These are phyloP conservation scores for Lacerta agilis DNA, from an alignment of 2,797 vertebrate genomes.

Conservation along the genomic window DNA sequence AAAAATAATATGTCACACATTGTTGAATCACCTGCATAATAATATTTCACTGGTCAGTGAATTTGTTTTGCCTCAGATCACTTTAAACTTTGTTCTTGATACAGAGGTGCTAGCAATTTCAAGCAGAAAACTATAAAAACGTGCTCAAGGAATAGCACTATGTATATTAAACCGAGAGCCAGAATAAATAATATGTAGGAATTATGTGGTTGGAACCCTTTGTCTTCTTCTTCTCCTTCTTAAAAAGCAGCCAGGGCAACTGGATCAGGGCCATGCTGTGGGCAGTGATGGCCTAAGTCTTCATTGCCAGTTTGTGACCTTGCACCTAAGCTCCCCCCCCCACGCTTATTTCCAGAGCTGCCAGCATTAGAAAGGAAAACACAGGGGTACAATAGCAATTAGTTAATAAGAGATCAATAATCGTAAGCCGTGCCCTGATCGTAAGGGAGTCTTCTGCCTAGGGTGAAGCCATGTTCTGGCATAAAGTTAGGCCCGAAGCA, in stretches of 20 bases:
- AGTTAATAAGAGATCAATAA: too few relatives aligned
- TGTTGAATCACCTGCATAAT: not conserved
- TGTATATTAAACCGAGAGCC: constrained; percentile 27
- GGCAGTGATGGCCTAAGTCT: too few relatives aligned
- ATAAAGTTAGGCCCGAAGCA: too few relatives aligned
- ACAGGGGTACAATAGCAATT: too few relatives aligned
- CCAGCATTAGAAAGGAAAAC: too few relatives aligned
- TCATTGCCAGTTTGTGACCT: too few relatives aligned
- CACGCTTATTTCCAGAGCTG: too few relatives aligned
- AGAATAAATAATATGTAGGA: constrained; percentile 30
- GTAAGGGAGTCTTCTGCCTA: too few relatives aligned
- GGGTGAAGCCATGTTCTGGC: too few relatives aligned
- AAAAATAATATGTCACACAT: not conserved
- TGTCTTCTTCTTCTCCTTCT: not conserved
- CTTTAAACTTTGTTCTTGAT: constrained; percentile 35
- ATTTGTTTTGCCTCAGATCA: constrained; percentile 41
- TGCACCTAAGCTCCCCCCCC: too few relatives aligned
- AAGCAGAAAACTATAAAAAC: constrained; percentile 26
- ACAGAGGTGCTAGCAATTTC: constrained; percentile 51
- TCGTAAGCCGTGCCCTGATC: too few relatives aligned
- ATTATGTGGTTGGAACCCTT: not conserved
- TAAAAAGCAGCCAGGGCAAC: not conserved
- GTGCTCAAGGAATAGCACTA: not conserved
- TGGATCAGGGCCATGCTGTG: not conserved
- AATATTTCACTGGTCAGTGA: not conserved